Evolutionary conservation across 2,113 vertebrate species (phyloP).

Genomic region (Sebastes schlegelii): DNA sequence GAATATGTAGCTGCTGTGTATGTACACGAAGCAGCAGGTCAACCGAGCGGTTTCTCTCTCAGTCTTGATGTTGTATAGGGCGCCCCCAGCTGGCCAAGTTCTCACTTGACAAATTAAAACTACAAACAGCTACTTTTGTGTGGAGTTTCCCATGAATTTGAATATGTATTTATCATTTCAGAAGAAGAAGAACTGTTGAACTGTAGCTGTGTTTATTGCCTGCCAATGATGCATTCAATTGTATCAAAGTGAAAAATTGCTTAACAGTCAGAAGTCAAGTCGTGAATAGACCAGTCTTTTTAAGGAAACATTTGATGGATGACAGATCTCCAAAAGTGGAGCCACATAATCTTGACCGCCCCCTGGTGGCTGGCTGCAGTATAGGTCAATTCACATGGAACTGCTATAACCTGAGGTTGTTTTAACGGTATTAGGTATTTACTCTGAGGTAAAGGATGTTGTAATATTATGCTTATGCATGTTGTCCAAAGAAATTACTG

Average conservation of each 20-base stretch:
- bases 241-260: background rate
- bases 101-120: background rate
- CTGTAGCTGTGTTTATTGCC: background rate
- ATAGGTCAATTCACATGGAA: too few relatives aligned
- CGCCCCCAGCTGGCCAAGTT: conserved; percentile 11
- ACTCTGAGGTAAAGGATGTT: background rate
- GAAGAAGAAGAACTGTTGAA: background rate
- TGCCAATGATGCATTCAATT: background rate
- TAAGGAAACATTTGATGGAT: too few relatives aligned
- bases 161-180: background rate
- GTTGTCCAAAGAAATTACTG: background rate
- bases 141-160: background rate
- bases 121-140: background rate
- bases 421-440: too few relatives aligned
- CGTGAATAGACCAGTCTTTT: too few relatives aligned
- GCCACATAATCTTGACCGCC: too few relatives aligned
- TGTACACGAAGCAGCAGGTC: background rate
- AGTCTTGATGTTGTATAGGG: background rate
- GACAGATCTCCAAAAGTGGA: too few relatives aligned
- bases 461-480: background rate
- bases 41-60: background rate
- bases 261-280: too few relatives aligned
- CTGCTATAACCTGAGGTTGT: too few relatives aligned
- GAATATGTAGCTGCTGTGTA: background rate
- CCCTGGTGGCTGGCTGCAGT: too few relatives aligned